Evolutionary conservation across 2,888 invertebrate species (phyloP), one percentile per base, ranked within the genome.

Genomic region (Polylopha cassiicola): DNA sequence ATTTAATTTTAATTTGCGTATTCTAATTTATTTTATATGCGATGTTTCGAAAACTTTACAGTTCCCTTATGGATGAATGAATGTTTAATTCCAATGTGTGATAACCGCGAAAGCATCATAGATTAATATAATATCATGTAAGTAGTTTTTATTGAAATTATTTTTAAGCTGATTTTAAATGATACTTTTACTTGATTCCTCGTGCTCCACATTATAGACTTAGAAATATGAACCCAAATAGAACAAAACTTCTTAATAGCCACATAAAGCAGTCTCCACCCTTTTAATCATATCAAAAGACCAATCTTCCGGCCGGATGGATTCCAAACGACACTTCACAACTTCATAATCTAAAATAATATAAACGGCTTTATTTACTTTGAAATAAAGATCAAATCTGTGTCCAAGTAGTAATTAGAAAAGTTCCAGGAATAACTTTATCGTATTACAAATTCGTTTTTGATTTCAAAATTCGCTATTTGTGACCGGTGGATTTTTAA

Each of bases 271-370:
- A 76, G 73, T 84, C 82, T 64, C 74, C 84, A 74, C 84, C 80
- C 78, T 77, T 79, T 84, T 79, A 81, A 84, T 84, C 81, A 84
- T 84, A 80, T 77, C 81, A 73, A 82, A 81, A 76, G 78, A 74
- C 68, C 73, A 75, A 84, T 84, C 80, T 80, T 84, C 81, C 84
- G 82, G 71, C 71, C 75, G 79, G 76, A 73, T 76, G 73, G 60
- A 64, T 65, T 57, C 53, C 51, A 54, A 67, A 61, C 61, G 62
- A 62, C 64, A 65, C 53, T 59, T 64, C 51, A 44, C 38, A 59
- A 60, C 53, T 47, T 44, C 45, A 44, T 33, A 32, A 51, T 42
- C 38, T 39, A 24, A 21, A 51, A n/a, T n/a, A 44, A 43, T 47
- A 43, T 11, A 8, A 6, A 7, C 8, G 6, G 52, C 51, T 53